phyloP scores from a whole-genome alignment of 2,888 invertebrate species.

The Trachelus iudaicus region DNA sequence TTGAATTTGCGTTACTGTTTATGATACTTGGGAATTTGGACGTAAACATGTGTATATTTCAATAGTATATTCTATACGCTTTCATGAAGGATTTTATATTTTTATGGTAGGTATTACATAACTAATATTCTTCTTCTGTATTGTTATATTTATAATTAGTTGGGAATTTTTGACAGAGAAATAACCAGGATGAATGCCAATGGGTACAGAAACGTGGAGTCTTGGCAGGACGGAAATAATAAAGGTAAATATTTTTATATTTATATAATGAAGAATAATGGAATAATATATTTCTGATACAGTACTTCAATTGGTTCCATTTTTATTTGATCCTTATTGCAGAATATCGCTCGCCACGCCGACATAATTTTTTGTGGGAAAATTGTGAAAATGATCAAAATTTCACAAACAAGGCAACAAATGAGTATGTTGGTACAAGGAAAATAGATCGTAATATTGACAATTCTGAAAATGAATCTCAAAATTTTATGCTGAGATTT shows the following conservation, averaged over 20 bases:
- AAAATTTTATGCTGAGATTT: slow-evolving; percentile 39
- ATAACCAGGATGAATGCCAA: background rate
- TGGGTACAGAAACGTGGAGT: background rate
- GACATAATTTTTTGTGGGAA: background rate
- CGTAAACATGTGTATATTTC: background rate
- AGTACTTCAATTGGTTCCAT: background rate
- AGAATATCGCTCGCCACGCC: background rate
- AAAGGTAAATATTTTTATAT: background rate
- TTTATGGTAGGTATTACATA: background rate
- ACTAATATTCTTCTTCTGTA: background rate
- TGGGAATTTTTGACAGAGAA: background rate
- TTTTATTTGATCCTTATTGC: background rate
- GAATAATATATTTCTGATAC: background rate
- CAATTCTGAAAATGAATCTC: slow-evolving; percentile 25
- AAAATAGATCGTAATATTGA: background rate
- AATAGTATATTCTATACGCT: background rate
- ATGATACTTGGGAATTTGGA: background rate
- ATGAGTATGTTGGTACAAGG: background rate
- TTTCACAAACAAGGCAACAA: background rate
- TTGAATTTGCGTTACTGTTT: background rate
- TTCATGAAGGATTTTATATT: background rate
- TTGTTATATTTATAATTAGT: background rate
- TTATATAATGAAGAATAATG: background rate
- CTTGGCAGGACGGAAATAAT: background rate
- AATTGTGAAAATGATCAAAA: background rate